Evolutionary conservation across 2,113 vertebrate genomes (phyloP).

Genomic region (Copsychus sechellarum): DNA sequence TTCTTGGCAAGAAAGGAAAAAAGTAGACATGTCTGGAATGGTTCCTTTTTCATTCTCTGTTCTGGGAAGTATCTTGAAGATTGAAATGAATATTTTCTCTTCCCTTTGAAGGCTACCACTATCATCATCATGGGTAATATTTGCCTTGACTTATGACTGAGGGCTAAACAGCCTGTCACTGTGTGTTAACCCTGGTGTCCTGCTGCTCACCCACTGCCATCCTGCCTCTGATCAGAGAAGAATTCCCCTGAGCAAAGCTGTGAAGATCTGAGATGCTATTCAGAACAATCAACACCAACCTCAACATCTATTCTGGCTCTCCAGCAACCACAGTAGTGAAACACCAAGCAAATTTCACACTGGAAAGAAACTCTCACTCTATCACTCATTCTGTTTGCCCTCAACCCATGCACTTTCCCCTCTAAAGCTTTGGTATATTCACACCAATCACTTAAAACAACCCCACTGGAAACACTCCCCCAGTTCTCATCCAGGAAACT

Average conservation of each 20-base stretch:
- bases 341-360: background rate
- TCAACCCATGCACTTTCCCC: background rate
- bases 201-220: background rate
- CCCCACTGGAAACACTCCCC: background rate
- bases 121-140: background rate
- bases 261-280: background rate
- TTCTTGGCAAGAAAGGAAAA: background rate
- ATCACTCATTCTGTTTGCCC: fast-evolving
- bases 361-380: background rate
- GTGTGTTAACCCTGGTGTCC: fast-evolving
- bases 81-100: background rate
- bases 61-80: background rate
- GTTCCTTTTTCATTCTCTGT: background rate
- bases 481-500: background rate
- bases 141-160: background rate
- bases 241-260: background rate
- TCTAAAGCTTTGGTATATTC: background rate
- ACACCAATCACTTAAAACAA: background rate
- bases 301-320: background rate
- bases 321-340: background rate
- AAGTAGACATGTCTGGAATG: background rate
- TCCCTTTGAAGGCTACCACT: background rate
- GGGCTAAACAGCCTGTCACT: background rate
- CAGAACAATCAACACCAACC: background rate
- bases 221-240: background rate